Evolutionary conservation across 2,113 vertebrate genomes (phyloP), one percentile per base, ranked within the genome.

Genomic region (Onychostruthus taczanowskii): DNA sequence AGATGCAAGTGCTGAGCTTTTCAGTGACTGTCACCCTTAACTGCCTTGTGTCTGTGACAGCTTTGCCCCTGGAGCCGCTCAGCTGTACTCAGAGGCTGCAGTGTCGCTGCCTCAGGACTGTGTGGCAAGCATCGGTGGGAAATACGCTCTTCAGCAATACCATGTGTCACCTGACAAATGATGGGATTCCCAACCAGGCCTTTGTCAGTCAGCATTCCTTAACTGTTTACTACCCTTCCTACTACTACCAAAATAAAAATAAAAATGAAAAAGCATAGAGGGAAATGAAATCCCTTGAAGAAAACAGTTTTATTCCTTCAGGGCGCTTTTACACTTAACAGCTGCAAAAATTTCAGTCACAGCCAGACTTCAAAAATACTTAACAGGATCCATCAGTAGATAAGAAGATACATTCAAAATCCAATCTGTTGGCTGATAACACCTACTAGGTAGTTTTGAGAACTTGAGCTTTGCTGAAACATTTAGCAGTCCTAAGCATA

Each of bases 131-230:
- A 58, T 3, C n/a, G 37, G 18, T 13, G 24, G 72, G 46, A 91
- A 91, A 76, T 3, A 37, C 13, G 28, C 24, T 2, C 6, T 49
- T 56, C 46, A 76, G 53, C 33, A 83, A 33, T 5, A 27, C 39
- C 33, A 31, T 0, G 7, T 12, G 17, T 24, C 50, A 67, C n/a
- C 39, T 37, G 53, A 85, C 14, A 49, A 2, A 26, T 0, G 23
- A 68, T 4, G 15, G 10, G 43, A 78, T 50, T 89, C n/a, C 33
- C 82, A 86, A 59, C 3, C 28, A 50, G 43, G 22, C 22, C 67
- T 85, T 15, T 73, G 31, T 30, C n/a, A 66, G 21, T 14, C 1
- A 2, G 16, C 10, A 5, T 23, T 80, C 77, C 68, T 62, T 55
- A 28, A 76, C 28, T 50, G 56, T 35, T 62, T 49, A 69, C 63